phyloP scores from a whole-genome alignment of 2,113 vertebrate species.

The Sinocyclocheilus rhinocerous region DNA sequence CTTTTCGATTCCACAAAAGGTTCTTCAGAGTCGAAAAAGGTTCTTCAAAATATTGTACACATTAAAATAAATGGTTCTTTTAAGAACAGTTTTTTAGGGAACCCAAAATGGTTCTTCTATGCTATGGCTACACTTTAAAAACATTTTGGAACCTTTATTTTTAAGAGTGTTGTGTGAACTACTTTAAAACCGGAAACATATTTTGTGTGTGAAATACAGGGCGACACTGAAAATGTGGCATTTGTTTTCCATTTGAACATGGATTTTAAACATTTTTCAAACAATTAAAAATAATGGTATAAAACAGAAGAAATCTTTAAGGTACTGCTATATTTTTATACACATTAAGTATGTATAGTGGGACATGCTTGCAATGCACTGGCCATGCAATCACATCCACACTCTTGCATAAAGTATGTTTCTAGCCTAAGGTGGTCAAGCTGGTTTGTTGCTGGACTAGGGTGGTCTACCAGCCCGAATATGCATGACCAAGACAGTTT shows the following conservation, averaged over 20 bases:
- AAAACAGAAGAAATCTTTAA: background rate
- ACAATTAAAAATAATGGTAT: background rate
- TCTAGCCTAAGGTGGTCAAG: background rate
- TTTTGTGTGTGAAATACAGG: background rate
- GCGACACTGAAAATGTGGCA: background rate
- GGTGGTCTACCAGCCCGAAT: background rate
- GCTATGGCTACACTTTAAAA: background rate
- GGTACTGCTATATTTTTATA: background rate
- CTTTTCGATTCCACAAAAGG: background rate
- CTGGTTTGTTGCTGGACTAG: conserved; percentile 4
- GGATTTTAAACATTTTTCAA: background rate
- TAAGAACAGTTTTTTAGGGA: background rate
- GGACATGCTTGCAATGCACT: background rate
- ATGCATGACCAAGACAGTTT: background rate
- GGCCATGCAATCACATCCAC: no score
- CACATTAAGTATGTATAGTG: background rate
- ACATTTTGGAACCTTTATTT: background rate
- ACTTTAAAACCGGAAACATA: background rate
- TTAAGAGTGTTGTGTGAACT: background rate
- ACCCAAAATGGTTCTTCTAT: background rate
- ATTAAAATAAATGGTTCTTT: background rate
- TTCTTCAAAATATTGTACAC: background rate
- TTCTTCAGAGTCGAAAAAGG: background rate
- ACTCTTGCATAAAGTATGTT: background rate
- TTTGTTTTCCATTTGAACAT: background rate